phyloP scores from a whole-genome alignment of 2,888 invertebrate genomes.

The Dolichopus griseipennis region DNA sequence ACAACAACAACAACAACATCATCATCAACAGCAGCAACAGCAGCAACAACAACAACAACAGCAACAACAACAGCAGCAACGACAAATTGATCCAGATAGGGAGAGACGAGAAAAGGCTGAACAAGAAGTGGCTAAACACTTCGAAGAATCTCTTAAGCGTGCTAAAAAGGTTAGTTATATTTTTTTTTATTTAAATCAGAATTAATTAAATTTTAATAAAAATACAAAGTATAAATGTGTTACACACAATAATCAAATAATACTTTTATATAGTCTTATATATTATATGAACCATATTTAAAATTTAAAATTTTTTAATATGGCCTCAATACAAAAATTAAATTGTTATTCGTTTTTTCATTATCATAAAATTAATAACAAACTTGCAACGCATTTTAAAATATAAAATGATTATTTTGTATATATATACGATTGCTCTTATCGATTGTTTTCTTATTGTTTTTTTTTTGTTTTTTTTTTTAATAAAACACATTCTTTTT shows the following conservation, averaged over 20 bases:
- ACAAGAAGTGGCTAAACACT: conserved; percentile 76
- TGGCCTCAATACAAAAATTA: neutral
- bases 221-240: neutral
- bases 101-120: conserved; percentile 50
- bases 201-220: too few species aligned
- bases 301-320: neutral
- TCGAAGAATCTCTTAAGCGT: conserved; percentile 65
- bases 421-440: neutral
- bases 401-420: neutral
- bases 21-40: conserved; percentile 9
- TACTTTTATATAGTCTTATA: too few species aligned
- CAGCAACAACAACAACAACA: conserved; percentile 12
- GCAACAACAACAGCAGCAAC: conserved; percentile 8
- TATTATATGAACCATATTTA: too few species aligned
- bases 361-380: neutral
- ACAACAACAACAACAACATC: neutral
- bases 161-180: conserved; percentile 8
- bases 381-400: neutral
- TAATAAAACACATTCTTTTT: too few species aligned
- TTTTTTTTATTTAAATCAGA: neutral
- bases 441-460: neutral
- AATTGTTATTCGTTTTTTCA: neutral
- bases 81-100: conserved; percentile 24
- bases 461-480: too few species aligned
- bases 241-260: too few species aligned